Percentiles rank a stretch among this genome's conserved stretches.
Conservation (phyloP, 2,113 vertebrate species). For the Tachuris rubrigastra region DNA sequence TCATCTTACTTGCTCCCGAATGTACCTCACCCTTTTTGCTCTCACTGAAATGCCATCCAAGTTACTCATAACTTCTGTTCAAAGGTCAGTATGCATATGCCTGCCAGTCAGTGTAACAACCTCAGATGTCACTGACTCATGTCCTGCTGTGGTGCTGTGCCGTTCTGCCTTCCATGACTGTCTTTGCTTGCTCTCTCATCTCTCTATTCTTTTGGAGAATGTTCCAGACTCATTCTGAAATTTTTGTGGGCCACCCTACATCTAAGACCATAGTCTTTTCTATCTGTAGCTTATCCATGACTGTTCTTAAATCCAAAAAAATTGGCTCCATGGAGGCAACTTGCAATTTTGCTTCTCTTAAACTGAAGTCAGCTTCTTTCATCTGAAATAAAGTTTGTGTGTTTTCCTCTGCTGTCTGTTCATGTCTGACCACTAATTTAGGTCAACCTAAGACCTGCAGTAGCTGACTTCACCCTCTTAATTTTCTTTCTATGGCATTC, state of each 20-base stretch:
- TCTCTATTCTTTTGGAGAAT: background rate
- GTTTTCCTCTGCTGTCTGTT: background rate
- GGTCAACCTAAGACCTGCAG: background rate
- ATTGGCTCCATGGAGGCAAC: background rate
- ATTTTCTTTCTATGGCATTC: background rate
- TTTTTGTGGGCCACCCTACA: background rate
- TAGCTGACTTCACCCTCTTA: background rate
- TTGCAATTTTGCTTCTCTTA: background rate
- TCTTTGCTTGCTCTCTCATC: background rate
- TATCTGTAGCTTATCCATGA: background rate
- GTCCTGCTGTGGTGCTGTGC: background rate
- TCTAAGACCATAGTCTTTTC: background rate
- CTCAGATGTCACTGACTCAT: background rate
- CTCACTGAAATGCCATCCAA: background rate
- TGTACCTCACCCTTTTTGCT: background rate
- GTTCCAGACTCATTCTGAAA: background rate
- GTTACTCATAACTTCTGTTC: background rate
- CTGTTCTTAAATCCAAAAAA: background rate
- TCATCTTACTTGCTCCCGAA: background rate
- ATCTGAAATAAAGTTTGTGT: background rate
- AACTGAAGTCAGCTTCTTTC: background rate
- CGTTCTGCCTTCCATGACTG: background rate
- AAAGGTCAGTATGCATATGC: background rate
- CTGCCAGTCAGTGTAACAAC: background rate
- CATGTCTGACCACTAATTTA: background rate